These are phyloP conservation scores for Catalaphyllia jardinei DNA, from an alignment of 64 coral and sea anemone species.

Conservation along the genomic window DNA sequence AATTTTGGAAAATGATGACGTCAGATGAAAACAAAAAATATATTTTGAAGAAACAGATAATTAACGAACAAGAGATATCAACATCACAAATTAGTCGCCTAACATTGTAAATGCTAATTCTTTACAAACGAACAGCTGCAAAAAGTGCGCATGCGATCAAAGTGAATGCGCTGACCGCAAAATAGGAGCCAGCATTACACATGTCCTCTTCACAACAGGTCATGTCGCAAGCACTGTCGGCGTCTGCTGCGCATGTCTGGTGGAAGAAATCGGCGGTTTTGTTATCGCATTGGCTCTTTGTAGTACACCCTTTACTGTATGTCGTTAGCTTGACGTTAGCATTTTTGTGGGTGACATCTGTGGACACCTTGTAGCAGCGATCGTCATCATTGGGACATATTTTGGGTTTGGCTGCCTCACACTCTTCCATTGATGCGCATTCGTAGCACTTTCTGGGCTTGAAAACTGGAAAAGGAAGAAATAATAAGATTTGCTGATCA, in stretches of 20 bases:
- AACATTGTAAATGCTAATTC: not conserved
- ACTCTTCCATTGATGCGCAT: not conserved
- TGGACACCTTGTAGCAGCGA: slow-evolving; percentile 3
- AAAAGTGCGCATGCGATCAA: not conserved
- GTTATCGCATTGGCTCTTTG: not conserved
- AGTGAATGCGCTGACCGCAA: slow-evolving; percentile 20
- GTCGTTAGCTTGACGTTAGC: not conserved
- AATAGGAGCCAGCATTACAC: slow-evolving; percentile 43
- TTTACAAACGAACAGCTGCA: not conserved
- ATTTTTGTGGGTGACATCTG: not conserved
- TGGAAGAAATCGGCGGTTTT: not conserved
- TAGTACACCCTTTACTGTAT: slow-evolving; percentile 21
- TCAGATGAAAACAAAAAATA: too few relatives aligned
- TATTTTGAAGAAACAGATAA: too few relatives aligned
- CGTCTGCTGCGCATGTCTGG: not conserved
- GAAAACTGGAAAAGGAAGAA: not conserved
- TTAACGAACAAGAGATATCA: too few relatives aligned
- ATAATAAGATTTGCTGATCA: not conserved
- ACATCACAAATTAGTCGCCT: too few relatives aligned
- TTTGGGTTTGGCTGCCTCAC: not conserved
- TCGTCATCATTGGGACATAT: not conserved
- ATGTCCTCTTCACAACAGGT: slow-evolving; percentile 24
- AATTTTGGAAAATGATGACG: too few relatives aligned
- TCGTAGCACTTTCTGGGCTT: not conserved
- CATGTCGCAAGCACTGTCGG: slow-evolving; percentile 4